phyloP scores from a whole-genome alignment of 2,888 invertebrate species.

The Nephrotoma flavescens region DNA sequence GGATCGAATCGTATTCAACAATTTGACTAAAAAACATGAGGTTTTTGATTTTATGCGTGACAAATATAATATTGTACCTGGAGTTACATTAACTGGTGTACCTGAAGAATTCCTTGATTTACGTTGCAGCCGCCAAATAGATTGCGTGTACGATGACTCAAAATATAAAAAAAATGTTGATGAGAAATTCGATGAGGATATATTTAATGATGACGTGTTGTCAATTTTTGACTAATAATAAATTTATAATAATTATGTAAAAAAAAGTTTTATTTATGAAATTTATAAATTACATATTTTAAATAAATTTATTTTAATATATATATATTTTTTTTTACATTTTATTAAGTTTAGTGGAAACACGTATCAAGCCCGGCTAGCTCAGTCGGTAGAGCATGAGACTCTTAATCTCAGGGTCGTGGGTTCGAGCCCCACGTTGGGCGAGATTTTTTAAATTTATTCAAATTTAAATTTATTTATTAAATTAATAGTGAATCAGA shows the following conservation, averaged over 20 bases:
- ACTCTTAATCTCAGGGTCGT: conserved; percentile 26
- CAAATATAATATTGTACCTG: conserved; percentile 36
- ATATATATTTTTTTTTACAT: too few species aligned
- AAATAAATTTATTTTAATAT: too few species aligned
- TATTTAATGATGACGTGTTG: neutral
- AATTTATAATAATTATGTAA: too few species aligned
- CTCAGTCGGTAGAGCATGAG: conserved; percentile 25
- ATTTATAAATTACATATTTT: too few species aligned
- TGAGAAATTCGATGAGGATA: neutral
- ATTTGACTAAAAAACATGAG: conserved; percentile 47
- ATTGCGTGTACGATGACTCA: conserved; percentile 6
- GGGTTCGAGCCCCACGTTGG: conserved; percentile 26
- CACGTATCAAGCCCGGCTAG: conserved; percentile 14
- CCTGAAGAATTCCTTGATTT: neutral
- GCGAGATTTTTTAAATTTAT: conserved; percentile 11
- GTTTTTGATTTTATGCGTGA: conserved; percentile 55
- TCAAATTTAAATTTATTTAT: too few species aligned
- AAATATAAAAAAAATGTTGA: neutral
- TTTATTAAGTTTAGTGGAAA: too few species aligned
- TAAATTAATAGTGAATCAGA: too few species aligned
- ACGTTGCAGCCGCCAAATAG: neutral
- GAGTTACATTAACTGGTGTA: conserved; percentile 18
- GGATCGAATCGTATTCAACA: conserved; percentile 65
- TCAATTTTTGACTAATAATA: neutral
- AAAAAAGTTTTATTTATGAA: too few species aligned